Conservation (phyloP, 2,888 invertebrate genomes). For the Anthrax anthrax region DNA sequence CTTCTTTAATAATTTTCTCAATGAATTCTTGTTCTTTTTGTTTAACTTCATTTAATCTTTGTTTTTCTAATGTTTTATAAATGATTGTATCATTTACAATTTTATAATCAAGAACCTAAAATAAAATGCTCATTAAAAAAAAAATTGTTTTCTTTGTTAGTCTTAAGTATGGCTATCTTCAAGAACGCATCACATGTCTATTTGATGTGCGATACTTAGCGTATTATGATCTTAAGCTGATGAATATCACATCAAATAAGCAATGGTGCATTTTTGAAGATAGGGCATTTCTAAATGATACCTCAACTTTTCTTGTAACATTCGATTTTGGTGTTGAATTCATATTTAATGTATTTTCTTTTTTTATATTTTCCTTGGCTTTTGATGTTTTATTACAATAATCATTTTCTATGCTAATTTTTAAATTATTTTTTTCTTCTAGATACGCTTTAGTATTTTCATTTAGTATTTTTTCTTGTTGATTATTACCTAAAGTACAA, state of each 20-base stretch:
- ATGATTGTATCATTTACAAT: not conserved
- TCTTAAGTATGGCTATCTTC: too few species aligned
- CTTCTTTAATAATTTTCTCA: slow-evolving; percentile 11
- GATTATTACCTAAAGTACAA: not conserved
- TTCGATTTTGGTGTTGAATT: not conserved
- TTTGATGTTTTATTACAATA: too few species aligned
- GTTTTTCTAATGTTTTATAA: slow-evolving; percentile 16
- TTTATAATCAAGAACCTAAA: not conserved
- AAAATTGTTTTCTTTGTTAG: too few species aligned
- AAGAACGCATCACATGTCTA: too few species aligned
- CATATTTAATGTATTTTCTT: not conserved
- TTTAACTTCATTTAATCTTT: slow-evolving; percentile 29
- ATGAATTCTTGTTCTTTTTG: slow-evolving; percentile 25
- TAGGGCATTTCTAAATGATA: too few species aligned
- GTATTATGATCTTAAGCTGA: too few species aligned
- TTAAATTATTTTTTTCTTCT: not conserved
- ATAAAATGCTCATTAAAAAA: not conserved
- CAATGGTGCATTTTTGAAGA: too few species aligned
- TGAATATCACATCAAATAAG: too few species aligned
- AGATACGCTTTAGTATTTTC: not conserved
- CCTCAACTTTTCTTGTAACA: not conserved
- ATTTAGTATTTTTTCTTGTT: not conserved
- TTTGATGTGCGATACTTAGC: too few species aligned
- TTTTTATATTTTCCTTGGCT: not conserved
- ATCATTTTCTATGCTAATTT: not conserved